A percentile compares a stretch with the other conserved stretches of the same genome.
Conservation (phyloP, 2,797 vertebrate species). For the Sebastes kiyomatsui region DNA sequence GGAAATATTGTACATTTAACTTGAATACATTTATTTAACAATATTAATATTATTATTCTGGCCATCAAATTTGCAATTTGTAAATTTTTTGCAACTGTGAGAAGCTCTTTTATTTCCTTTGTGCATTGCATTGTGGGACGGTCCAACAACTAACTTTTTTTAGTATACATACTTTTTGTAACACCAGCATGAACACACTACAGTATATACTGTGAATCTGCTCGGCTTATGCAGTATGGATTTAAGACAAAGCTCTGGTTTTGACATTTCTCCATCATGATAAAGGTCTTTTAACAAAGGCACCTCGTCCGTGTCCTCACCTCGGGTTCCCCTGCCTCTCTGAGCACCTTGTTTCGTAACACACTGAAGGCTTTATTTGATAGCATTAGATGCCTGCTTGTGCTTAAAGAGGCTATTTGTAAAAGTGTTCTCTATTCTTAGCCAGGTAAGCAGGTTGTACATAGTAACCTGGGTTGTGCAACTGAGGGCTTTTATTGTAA, state of each 20-base stretch:
- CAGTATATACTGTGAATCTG: no score
- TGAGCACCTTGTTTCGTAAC: not conserved
- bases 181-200: no score
- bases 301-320: not conserved
- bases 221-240: not conserved
- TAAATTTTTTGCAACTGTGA: no score
- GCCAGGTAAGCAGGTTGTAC: conserved; percentile 42
- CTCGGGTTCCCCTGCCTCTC: not conserved
- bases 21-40: no score
- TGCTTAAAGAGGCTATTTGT: conserved; percentile 35
- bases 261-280: not conserved
- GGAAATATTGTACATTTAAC: no score
- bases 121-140: no score
- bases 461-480: conserved; percentile 25
- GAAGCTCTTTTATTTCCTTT: no score
- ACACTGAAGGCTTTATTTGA: conserved; percentile 10
- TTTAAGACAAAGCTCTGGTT: not conserved
- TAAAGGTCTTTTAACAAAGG: not conserved
- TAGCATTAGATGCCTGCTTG: conserved; percentile 2
- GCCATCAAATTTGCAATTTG: fast-evolving
- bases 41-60: no score
- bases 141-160: no score
- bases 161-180: no score
- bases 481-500: conserved; percentile 1
- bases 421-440: conserved; percentile 39